phyloP scores from a whole-genome alignment of 2,113 vertebrate genomes.

The Oryzias melastigma region DNA sequence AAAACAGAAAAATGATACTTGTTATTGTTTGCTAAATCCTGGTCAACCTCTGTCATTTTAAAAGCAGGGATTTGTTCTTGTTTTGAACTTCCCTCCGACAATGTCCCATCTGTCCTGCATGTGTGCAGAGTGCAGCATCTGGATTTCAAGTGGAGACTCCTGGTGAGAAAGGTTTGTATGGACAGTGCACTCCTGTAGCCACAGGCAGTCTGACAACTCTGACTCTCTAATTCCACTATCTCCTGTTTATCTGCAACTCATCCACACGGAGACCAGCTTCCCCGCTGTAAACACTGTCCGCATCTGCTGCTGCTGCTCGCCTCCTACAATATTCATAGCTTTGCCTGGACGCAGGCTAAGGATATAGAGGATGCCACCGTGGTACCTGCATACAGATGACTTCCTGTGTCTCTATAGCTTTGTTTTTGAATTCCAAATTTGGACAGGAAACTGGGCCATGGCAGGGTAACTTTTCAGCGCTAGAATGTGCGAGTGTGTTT shows the following conservation, averaged over 20 bases:
- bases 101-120: constrained; percentile 31
- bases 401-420: neutral
- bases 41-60: constrained; percentile 20
- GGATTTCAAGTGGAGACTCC: constrained; percentile 34
- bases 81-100: constrained; percentile 43
- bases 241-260: constrained; percentile 52
- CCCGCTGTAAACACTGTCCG: constrained; percentile 38
- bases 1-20: constrained; percentile 21
- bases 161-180: constrained; percentile 36
- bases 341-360: constrained; percentile 30
- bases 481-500: too few species aligned
- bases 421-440: constrained; percentile 31
- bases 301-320: constrained; percentile 22
- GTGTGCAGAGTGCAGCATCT: constrained; percentile 7
- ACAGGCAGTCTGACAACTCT: constrained; percentile 31
- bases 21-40: constrained; percentile 25
- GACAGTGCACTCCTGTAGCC: constrained; percentile 13
- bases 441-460: constrained; percentile 33
- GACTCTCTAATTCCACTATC: constrained; percentile 36
- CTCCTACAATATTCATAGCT: constrained; percentile 60
- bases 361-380: constrained; percentile 15
- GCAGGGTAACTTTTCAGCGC: too few species aligned
- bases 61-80: constrained; percentile 37
- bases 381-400: constrained; percentile 37
- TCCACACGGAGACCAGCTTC: constrained; percentile 42